Percentiles rank a stretch among this genome's conserved stretches.
phyloP scores from a whole-genome alignment of 1,140 invertebrate genomes.

The Leptopilina clavipes region DNA sequence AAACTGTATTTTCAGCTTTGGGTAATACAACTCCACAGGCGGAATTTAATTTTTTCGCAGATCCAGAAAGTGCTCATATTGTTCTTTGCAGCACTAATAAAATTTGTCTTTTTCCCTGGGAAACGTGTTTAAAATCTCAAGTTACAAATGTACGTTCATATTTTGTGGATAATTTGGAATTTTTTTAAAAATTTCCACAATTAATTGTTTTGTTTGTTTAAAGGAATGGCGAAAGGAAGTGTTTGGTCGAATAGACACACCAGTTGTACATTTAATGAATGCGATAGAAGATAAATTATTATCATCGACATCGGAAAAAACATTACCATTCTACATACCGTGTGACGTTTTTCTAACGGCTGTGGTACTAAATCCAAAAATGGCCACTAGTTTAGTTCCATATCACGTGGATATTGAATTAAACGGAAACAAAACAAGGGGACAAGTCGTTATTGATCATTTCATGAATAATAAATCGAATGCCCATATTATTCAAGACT shows the following conservation, averaged over 20 bases:
- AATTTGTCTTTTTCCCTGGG: conserved; percentile 81
- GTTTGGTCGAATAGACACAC: conserved; percentile 68
- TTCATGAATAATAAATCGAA: conserved; percentile 73
- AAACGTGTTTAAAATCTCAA: conserved; percentile 74
- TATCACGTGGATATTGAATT: conserved; percentile 78
- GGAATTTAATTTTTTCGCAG: conserved; percentile 87
- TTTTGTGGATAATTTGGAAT: conserved; percentile 29
- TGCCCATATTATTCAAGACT: conserved; percentile 74
- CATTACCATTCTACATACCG: conserved; percentile 70
- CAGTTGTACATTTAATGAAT: conserved; percentile 75
- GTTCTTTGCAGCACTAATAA: conserved; percentile 78
- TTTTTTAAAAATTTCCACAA: conserved; percentile 28
- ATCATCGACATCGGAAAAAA: conserved; percentile 53
- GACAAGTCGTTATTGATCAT: conserved; percentile 79
- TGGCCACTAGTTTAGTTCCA: conserved; percentile 53
- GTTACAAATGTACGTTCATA: conserved; percentile 74
- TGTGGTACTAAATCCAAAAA: conserved; percentile 71
- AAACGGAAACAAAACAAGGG: conserved; percentile 75
- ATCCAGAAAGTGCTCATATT: conserved; percentile 87
- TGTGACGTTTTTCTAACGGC: conserved; percentile 78
- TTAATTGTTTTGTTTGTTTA: conserved; percentile 52
- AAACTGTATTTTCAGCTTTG: conserved; percentile 69
- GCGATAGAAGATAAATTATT: conserved; percentile 74
- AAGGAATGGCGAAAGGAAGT: conserved; percentile 77
- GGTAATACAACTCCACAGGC: conserved; percentile 82